A percentile compares a stretch with the other conserved stretches of the same genome.
Conservation (phyloP, 2,113 vertebrate species). For the Craseonycteris thonglongyai region DNA sequence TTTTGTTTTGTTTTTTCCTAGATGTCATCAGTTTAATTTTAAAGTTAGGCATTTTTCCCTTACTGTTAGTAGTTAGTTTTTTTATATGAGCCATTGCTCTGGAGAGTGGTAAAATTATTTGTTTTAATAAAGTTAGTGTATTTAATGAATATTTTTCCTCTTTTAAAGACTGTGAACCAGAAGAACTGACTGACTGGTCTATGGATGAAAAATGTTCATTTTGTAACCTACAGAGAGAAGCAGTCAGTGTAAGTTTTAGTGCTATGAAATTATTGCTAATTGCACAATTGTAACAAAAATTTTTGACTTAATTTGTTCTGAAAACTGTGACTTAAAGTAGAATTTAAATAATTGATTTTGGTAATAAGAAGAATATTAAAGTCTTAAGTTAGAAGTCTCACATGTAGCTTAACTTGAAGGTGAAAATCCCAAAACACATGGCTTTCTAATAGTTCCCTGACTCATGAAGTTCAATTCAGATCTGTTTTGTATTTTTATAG, state of each 20-base stretch:
- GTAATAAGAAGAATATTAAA: slow-evolving; percentile 24
- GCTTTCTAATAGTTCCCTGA: background rate
- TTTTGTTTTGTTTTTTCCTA: too few species aligned
- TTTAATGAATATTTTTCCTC: slow-evolving; percentile 74
- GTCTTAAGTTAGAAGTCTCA: slow-evolving; percentile 16
- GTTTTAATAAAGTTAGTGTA: slow-evolving; percentile 64
- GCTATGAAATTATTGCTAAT: slow-evolving; percentile 64
- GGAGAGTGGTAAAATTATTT: slow-evolving; percentile 54
- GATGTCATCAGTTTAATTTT: slow-evolving; percentile 11
- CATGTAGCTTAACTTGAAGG: slow-evolving; percentile 23
- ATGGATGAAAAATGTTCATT: slow-evolving; percentile 94
- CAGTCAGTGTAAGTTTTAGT: slow-evolving; percentile 90
- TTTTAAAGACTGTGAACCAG: slow-evolving; percentile 96
- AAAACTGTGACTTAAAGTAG: slow-evolving; percentile 46
- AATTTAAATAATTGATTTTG: slow-evolving; percentile 53
- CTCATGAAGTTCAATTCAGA: slow-evolving; percentile 10
- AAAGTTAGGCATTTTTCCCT: background rate
- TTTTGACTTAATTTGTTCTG: slow-evolving; percentile 38
- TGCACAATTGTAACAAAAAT: slow-evolving; percentile 26
- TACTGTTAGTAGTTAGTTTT: background rate
- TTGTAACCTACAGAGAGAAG: slow-evolving; percentile 96
- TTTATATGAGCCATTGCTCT: slow-evolving; percentile 45
- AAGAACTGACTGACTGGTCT: slow-evolving; percentile 96
- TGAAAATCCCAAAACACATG: slow-evolving; percentile 8
- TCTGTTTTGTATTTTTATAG: slow-evolving; percentile 14